A percentile compares a stretch with the other conserved stretches of the same genome.
Conservation (phyloP, 2,888 invertebrate genomes). For the Helobdella robusta region DNA sequence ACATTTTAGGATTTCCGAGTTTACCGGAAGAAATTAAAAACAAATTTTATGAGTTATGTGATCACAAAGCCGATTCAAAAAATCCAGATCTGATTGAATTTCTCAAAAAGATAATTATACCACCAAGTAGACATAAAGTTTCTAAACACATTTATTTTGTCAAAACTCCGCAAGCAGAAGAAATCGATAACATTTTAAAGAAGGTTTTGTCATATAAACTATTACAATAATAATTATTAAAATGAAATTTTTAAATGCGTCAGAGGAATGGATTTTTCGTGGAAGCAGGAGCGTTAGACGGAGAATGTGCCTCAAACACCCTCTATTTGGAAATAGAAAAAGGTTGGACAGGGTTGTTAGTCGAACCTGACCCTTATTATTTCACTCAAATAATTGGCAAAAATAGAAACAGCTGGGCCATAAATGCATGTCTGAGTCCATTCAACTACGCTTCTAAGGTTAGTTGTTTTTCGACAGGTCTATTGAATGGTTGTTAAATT, state of each 20-base stretch:
- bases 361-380: constrained; percentile 62
- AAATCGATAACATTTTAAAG: neutral
- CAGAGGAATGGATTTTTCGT: constrained; percentile 62
- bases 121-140: too few species aligned
- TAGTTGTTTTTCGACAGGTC: too few species aligned
- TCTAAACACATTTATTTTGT: too few species aligned
- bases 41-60: too few species aligned
- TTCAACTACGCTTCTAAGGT: constrained; percentile 17
- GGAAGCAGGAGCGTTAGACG: constrained; percentile 59
- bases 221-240: too few species aligned
- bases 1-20: too few species aligned
- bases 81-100: too few species aligned
- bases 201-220: neutral
- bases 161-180: constrained; percentile 16
- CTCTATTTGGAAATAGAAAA: constrained; percentile 64
- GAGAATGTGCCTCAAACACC: constrained; percentile 59
- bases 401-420: constrained; percentile 56
- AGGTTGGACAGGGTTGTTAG: constrained; percentile 22
- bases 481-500: too few species aligned
- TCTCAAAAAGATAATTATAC: too few species aligned
- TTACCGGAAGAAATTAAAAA: too few species aligned
- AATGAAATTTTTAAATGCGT: too few species aligned
- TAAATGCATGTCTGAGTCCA: constrained; percentile 71
- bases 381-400: constrained; percentile 61
- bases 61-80: too few species aligned